phyloP scores from a whole-genome alignment of 2,888 invertebrate species.

The Pollenia angustigena region DNA sequence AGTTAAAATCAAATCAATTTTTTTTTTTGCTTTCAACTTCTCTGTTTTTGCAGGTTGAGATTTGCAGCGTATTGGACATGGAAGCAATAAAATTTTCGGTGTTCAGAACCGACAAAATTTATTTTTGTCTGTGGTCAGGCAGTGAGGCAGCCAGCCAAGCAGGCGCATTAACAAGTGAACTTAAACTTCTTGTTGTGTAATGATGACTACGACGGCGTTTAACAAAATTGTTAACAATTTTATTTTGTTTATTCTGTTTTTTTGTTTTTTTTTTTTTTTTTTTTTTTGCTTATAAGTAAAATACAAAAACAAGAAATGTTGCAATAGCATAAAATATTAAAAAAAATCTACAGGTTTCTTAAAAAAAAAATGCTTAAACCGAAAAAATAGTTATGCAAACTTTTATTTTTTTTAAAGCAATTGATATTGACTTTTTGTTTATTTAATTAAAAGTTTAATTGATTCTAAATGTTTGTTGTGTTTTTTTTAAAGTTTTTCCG shows the following conservation, averaged over 20 bases:
- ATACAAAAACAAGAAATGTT: slow-evolving; percentile 46
- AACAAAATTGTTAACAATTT: slow-evolving; percentile 36
- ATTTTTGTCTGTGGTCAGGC: neutral
- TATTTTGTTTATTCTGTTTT: slow-evolving; percentile 31
- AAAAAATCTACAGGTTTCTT: slow-evolving; percentile 30
- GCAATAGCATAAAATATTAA: slow-evolving; percentile 33
- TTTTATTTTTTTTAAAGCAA: slow-evolving; percentile 43
- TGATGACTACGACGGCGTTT: slow-evolving; percentile 12
- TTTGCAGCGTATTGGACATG: slow-evolving; percentile 5
- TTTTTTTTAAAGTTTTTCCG: slow-evolving; percentile 26
- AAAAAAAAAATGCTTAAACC: neutral
- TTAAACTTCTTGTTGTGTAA: slow-evolving; percentile 70
- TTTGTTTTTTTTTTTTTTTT: neutral
- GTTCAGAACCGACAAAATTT: slow-evolving; percentile 43
- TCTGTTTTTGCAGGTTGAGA: slow-evolving; percentile 2
- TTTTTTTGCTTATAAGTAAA: neutral
- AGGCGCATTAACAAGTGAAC: slow-evolving; percentile 65
- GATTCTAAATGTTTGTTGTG: slow-evolving; percentile 22
- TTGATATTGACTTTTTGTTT: slow-evolving; percentile 70
- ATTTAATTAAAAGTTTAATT: slow-evolving; percentile 52
- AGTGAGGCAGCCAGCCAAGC: slow-evolving; percentile 37
- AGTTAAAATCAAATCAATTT: slow-evolving; percentile 64
- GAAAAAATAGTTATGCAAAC: slow-evolving; percentile 51
- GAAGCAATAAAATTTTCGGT: slow-evolving; percentile 15
- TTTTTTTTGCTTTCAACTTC: slow-evolving; percentile 6